Conservation (phyloP, 1,140 invertebrate genomes). For the Thaumetopoea pityocampa region DNA sequence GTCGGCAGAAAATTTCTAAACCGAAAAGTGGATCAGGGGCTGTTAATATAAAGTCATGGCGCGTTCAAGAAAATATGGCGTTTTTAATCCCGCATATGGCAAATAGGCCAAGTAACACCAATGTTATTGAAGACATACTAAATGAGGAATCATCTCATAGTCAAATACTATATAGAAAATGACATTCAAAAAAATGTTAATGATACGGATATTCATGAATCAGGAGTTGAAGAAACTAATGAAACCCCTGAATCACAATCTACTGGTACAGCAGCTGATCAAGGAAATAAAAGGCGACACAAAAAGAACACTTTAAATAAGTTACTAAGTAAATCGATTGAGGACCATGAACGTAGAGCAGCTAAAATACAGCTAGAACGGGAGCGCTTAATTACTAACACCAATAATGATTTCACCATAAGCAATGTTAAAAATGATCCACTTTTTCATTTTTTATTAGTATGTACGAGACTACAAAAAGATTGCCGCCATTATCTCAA, state of each 20-base stretch:
- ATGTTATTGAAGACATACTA: not conserved
- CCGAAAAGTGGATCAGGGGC: not conserved
- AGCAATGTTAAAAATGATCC: slow-evolving; percentile 9
- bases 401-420: slow-evolving; percentile 1
- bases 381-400: slow-evolving; percentile 1
- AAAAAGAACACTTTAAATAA: not conserved
- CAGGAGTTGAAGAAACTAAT: no score
- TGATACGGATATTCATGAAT: not conserved
- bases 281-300: slow-evolving; percentile 1
- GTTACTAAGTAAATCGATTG: slow-evolving; percentile 1
- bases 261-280: slow-evolving; percentile 1
- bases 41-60: slow-evolving; percentile 5
- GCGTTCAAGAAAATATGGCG: slow-evolving; percentile 1
- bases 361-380: no score
- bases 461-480: slow-evolving; percentile 11
- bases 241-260: not conserved
- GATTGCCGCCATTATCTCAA: slow-evolving; percentile 3
- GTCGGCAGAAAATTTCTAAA: slow-evolving; percentile 2
- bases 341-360: slow-evolving; percentile 4
- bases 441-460: slow-evolving; percentile 11
- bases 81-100: slow-evolving; percentile 7
- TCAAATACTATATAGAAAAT: slow-evolving; percentile 6
- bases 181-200: not conserved
- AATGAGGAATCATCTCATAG: slow-evolving; percentile 5
- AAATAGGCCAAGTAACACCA: slow-evolving; percentile 2